Evolutionary conservation across 2,113 vertebrate species (phyloP).

Genomic region (Hippoglossus stenolepis): DNA sequence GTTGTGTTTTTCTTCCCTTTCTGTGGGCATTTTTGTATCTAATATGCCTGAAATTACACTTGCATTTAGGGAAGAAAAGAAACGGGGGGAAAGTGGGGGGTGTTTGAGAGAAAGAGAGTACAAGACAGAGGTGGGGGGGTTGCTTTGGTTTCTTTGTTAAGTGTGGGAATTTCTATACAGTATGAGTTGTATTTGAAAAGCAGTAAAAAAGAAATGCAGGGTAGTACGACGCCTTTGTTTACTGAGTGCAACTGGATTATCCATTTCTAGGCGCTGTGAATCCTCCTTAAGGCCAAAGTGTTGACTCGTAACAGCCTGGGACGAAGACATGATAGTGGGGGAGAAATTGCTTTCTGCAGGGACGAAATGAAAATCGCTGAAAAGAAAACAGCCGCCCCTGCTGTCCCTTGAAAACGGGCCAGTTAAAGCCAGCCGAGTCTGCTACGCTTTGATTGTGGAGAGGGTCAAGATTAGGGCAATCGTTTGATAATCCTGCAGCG

Average conservation of each 20-base stretch:
- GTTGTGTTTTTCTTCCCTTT: conserved; percentile 67
- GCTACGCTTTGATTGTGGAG: conserved; percentile 3
- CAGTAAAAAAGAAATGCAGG: conserved; percentile 31
- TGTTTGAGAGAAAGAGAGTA: not conserved
- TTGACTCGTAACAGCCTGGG: conserved; percentile 30
- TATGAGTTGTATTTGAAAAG: conserved; percentile 30
- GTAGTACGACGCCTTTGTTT: conserved; percentile 42
- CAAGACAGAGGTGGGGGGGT: not conserved
- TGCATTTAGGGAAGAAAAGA: conserved; percentile 55
- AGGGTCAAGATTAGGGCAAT: conserved; percentile 40
- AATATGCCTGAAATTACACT: conserved; percentile 66
- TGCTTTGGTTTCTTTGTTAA: conserved; percentile 12
- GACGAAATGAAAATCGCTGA: conserved; percentile 42
- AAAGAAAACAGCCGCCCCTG: conserved; percentile 44
- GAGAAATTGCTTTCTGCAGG: conserved; percentile 53
- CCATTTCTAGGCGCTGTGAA: conserved; percentile 37
- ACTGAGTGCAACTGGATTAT: conserved; percentile 38
- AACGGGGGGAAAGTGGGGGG: conserved; percentile 1
- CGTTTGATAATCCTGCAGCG: conserved; percentile 25
- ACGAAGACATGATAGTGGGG: conserved; percentile 30
- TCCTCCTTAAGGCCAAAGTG: conserved; percentile 36
- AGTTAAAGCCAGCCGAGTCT: conserved; percentile 16
- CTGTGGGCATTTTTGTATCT: conserved; percentile 61
- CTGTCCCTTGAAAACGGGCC: conserved; percentile 36
- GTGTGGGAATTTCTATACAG: conserved; percentile 15